phyloP scores from a whole-genome alignment of 2,888 invertebrate genomes.

The Drosophila austrosaltans region DNA sequence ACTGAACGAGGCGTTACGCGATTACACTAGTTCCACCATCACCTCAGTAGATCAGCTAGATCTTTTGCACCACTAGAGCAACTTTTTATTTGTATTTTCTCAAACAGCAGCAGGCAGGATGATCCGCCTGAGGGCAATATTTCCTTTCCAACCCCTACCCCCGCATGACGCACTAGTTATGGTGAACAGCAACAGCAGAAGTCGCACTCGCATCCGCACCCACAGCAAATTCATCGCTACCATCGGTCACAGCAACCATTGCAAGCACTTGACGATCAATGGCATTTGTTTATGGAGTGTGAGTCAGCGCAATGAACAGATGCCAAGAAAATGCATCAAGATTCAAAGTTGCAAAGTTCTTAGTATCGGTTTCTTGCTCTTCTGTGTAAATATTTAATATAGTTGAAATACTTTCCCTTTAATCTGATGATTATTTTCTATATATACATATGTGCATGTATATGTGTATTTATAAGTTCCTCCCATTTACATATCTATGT shows the following conservation, averaged over 20 bases:
- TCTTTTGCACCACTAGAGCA: constrained; percentile 43
- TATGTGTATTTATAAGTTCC: neutral
- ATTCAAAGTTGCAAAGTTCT: neutral
- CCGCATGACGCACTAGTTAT: constrained; percentile 25
- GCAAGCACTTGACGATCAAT: constrained; percentile 50
- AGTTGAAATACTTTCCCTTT: neutral
- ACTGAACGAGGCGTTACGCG: constrained; percentile 52
- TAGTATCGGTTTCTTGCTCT: constrained; percentile 34
- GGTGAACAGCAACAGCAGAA: constrained; percentile 30
- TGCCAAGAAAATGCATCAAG: constrained; percentile 16
- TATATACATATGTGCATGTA: neutral
- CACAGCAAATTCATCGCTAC: constrained; percentile 21
- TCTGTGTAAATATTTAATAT: constrained; percentile 51
- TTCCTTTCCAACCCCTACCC: constrained; percentile 58
- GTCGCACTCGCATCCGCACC: constrained; percentile 32
- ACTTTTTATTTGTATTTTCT: constrained; percentile 49
- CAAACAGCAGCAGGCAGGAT: constrained; percentile 48
- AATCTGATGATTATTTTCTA: neutral
- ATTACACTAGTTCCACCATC: constrained; percentile 25
- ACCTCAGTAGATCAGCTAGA: constrained; percentile 17
- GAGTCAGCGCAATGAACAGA: constrained; percentile 58
- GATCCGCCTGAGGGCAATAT: constrained; percentile 38
- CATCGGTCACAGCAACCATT: constrained; percentile 29
- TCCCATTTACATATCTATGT: constrained; percentile 9
- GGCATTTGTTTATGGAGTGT: constrained; percentile 81